phyloP scores from a whole-genome alignment of 1,140 invertebrate genomes.

The Drosophila nebulosa region DNA sequence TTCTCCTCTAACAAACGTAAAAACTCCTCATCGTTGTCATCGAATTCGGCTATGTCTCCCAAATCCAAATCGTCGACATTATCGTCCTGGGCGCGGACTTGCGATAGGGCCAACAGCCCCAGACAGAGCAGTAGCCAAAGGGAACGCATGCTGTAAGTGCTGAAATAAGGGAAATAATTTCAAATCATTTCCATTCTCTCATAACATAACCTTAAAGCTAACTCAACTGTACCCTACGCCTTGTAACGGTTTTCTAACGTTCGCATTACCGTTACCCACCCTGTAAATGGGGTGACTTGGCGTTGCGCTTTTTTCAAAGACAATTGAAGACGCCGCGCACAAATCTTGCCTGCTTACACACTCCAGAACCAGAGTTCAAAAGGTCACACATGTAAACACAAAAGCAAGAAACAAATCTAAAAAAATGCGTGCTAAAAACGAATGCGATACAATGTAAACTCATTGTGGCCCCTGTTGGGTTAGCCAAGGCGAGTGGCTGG shows the following conservation, averaged over 20 bases:
- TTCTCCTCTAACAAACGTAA: slow-evolving; percentile 71
- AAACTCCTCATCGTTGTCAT: slow-evolving; percentile 74
- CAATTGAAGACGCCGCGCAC: slow-evolving; percentile 30
- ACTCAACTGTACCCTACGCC: slow-evolving; percentile 17
- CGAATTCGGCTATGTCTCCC: slow-evolving; percentile 53
- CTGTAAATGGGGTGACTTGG: slow-evolving; percentile 32
- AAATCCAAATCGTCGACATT: slow-evolving; percentile 36
- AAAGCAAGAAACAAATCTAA: slow-evolving; percentile 18
- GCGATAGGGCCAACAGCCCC: slow-evolving; percentile 58
- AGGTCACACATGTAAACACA: slow-evolving; percentile 21
- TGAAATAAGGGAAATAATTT: neutral
- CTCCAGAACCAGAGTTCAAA: slow-evolving; percentile 29
- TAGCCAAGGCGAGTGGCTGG: neutral
- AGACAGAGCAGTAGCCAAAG: slow-evolving; percentile 63
- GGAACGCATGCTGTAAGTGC: slow-evolving; percentile 44
- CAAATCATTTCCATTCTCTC: neutral
- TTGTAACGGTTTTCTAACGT: slow-evolving; percentile 4
- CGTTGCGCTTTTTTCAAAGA: slow-evolving; percentile 16
- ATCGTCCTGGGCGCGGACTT: slow-evolving; percentile 44
- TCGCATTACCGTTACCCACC: slow-evolving; percentile 21
- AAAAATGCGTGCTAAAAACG: neutral
- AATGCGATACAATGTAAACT: slow-evolving; percentile 35
- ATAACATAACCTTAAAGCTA: neutral
- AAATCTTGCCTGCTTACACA: slow-evolving; percentile 10
- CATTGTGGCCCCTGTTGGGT: slow-evolving; percentile 23